phyloP scores from a whole-genome alignment of 2,888 invertebrate species.

The Lithosia quadra region DNA sequence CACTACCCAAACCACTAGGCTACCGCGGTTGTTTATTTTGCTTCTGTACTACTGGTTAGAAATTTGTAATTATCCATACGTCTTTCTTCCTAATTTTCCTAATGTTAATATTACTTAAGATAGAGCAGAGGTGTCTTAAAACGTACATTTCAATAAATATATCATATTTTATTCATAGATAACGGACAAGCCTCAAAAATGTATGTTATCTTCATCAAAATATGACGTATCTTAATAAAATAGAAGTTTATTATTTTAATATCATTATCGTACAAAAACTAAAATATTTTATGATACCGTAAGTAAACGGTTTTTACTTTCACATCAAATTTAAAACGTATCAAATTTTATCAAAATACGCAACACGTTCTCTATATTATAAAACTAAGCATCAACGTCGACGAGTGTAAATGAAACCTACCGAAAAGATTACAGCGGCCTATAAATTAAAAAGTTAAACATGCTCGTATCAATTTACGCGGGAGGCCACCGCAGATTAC shows the following conservation, averaged over 20 bases:
- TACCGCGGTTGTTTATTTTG: no score
- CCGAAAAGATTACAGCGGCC: conserved; percentile 45
- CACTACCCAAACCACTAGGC: no score
- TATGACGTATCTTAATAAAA: not conserved
- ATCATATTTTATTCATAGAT: no score
- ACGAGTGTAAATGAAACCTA: conserved; percentile 35
- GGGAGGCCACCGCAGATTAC: conserved; percentile 58
- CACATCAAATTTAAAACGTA: not conserved
- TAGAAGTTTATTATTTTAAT: not conserved
- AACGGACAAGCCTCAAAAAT: not conserved
- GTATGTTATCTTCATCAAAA: not conserved
- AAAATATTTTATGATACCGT: not conserved
- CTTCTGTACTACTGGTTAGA: not conserved
- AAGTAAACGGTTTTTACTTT: not conserved
- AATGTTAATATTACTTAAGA: no score
- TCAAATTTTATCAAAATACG: conserved; percentile 10
- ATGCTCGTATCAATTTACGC: conserved; percentile 61
- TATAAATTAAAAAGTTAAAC: conserved; percentile 59
- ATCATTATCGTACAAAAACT: not conserved
- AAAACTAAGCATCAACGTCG: conserved; percentile 12
- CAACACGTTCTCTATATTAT: conserved; percentile 6
- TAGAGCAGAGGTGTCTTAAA: not conserved
- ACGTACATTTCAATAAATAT: no score
- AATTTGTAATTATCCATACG: no score
- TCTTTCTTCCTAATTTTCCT: no score